Evolutionary conservation across 2,113 vertebrate species (phyloP).

Genomic region (Erinaceus europaeus): DNA sequence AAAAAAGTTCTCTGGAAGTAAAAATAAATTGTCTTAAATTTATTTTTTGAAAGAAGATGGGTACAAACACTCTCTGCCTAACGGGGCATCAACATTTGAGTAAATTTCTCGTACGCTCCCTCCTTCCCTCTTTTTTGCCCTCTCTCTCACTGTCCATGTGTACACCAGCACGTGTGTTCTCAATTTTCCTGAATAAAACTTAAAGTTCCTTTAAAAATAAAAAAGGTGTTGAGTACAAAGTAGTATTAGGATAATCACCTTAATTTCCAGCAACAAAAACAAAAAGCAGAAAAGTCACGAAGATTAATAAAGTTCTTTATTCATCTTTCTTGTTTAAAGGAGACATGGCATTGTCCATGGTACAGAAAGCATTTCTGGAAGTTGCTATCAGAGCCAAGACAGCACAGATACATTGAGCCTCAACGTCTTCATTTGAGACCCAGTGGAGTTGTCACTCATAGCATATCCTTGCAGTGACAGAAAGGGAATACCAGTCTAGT

Average conservation of each 20-base stretch:
- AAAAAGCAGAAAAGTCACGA: background rate
- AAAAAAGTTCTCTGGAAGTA: constrained; percentile 11
- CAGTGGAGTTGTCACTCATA: background rate
- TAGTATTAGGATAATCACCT: background rate
- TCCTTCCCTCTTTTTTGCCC: too few relatives aligned
- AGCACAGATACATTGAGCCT: background rate
- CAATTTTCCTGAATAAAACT: too few relatives aligned
- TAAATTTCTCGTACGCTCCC: too few relatives aligned
- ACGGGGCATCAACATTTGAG: too few relatives aligned
- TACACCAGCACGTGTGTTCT: too few relatives aligned
- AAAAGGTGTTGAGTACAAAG: too few relatives aligned
- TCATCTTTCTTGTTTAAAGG: background rate
- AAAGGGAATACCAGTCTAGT: background rate
- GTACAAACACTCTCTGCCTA: too few relatives aligned
- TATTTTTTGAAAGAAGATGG: background rate
- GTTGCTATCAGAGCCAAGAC: background rate
- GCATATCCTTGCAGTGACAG: background rate
- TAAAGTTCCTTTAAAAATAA: too few relatives aligned
- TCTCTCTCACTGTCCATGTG: too few relatives aligned
- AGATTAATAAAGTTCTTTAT: constrained; percentile 35
- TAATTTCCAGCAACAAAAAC: too few relatives aligned
- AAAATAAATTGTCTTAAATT: constrained; percentile 21
- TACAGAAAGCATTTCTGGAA: background rate
- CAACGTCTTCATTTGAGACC: background rate
- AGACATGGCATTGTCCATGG: background rate